phyloP scores from a whole-genome alignment of 2,113 vertebrate genomes.

The Tetrax tetrax region DNA sequence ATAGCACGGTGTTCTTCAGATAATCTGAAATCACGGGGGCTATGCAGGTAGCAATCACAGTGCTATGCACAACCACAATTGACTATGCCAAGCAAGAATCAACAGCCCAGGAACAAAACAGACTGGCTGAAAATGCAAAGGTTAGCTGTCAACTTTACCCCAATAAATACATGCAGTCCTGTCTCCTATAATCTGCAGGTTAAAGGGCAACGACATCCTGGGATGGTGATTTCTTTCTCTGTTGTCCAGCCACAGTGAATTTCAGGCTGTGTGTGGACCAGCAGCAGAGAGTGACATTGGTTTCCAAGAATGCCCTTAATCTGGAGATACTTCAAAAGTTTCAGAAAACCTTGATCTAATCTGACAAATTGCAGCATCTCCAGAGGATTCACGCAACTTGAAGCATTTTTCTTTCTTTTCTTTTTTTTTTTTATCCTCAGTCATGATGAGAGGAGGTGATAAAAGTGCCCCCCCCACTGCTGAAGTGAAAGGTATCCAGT shows the following conservation, averaged over 20 bases:
- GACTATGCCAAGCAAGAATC: neutral
- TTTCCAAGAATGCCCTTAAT: slow-evolving; percentile 14
- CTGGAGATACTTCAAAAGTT: slow-evolving; percentile 18
- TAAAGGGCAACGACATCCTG: neutral
- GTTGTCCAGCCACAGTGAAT: neutral
- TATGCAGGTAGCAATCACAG: slow-evolving; percentile 53
- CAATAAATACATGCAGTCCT: neutral
- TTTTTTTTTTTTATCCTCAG: neutral
- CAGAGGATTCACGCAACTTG: neutral
- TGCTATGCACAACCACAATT: neutral
- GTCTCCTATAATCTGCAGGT: neutral
- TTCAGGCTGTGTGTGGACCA: neutral
- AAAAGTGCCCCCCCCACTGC: neutral
- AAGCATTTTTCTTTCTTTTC: neutral
- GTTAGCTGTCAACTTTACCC: neutral
- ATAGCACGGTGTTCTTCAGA: neutral
- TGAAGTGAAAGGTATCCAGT: neutral
- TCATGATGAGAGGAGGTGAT: neutral
- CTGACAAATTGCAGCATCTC: slow-evolving; percentile 13
- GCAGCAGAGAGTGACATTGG: neutral
- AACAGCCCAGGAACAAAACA: neutral
- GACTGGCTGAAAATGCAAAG: neutral
- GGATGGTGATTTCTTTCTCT: neutral
- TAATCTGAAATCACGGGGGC: slow-evolving; percentile 19
- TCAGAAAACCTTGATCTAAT: slow-evolving; percentile 13